Base-by-base conservation (phyloP, 2,888 invertebrate genomes). In the Andrena fulva region DNA sequence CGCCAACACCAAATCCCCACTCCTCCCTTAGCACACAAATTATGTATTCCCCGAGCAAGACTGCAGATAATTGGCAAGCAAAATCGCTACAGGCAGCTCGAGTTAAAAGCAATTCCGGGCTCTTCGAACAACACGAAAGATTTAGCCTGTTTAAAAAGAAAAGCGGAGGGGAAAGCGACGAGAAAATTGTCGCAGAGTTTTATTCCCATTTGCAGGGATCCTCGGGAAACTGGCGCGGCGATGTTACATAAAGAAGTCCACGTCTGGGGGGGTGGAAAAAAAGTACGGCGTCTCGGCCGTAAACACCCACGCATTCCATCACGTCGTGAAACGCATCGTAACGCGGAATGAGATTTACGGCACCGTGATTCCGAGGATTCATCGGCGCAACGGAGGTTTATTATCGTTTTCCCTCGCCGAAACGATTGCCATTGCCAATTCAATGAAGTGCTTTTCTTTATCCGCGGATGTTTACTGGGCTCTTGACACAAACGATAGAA, bases 251-350 rank as follows among this genome's bases (percentile, higher is more conserved):
- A 74, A 83, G 72, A 74, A 71, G 77, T 74, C 59, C 70, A 67
- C 77, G 78, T 71, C 24, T n/a, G 12, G 56, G n/a, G 54, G 52
- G 20, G 20, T 20, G 20, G 54, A 35, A 60, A 42, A 64, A 67
- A 66, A 63, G 64, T 62, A 72, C 68, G 63, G 62, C 69, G 60
- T 29, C 62, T 48, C 35, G 33, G 54, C n/a, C 52, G 80, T 72
- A 84, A 84, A 77, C 80, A 74, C 56, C 77, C 72, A 75, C 77
- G 72, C 80, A 60, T 85, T 83, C 77, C 72, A 66, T 75, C 80
- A 31, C 83, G 64, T 81, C 85, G 35, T 76, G 70, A 54, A 76
- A 59, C 60, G 72, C 72, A 68, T 75, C 71, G 76, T 75, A 77
- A 77, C 68, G 62, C n/a, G 48, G 60, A 31, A 77, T 68, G 73